Conservation (phyloP, 2,888 invertebrate genomes). For the Trichopoda pennipes region DNA sequence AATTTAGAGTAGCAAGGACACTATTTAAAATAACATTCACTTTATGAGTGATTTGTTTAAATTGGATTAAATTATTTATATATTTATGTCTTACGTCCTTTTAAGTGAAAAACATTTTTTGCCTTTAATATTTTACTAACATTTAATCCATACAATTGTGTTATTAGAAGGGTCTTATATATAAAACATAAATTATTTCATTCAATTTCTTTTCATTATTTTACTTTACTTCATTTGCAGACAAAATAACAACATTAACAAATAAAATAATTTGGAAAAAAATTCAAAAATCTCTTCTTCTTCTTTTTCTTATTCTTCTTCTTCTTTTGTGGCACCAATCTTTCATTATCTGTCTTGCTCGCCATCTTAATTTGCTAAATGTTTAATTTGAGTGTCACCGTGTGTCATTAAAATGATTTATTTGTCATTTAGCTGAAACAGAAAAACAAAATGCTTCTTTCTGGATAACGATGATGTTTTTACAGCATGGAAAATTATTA, state of each 20-base stretch:
- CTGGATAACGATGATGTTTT: constrained; percentile 21
- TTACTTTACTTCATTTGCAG: constrained; percentile 41
- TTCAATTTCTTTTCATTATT: constrained; percentile 36
- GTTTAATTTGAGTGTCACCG: constrained; percentile 36
- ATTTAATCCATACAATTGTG: too few relatives aligned
- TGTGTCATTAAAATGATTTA: constrained; percentile 65
- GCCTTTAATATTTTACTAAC: too few relatives aligned
- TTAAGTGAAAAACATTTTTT: too few relatives aligned
- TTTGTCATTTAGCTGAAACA: constrained; percentile 49
- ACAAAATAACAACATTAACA: constrained; percentile 50
- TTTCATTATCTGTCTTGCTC: constrained; percentile 29
- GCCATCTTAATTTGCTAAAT: constrained; percentile 15
- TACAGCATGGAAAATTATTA: constrained; percentile 59
- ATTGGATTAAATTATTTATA: too few relatives aligned
- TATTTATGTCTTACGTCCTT: too few relatives aligned
- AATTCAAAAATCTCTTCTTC: background rate
- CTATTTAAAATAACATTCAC: too few relatives aligned
- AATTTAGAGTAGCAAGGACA: too few relatives aligned
- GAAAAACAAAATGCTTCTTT: background rate
- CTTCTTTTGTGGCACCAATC: background rate
- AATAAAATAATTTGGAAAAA: constrained; percentile 32
- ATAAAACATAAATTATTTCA: background rate
- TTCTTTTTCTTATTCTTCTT: constrained; percentile 5
- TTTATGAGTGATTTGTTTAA: too few relatives aligned
- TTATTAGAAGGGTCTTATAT: background rate